Percentiles rank a stretch among this genome's conserved stretches.
phyloP scores from a whole-genome alignment of 2,113 vertebrate genomes.

The Calyptomena viridis region DNA sequence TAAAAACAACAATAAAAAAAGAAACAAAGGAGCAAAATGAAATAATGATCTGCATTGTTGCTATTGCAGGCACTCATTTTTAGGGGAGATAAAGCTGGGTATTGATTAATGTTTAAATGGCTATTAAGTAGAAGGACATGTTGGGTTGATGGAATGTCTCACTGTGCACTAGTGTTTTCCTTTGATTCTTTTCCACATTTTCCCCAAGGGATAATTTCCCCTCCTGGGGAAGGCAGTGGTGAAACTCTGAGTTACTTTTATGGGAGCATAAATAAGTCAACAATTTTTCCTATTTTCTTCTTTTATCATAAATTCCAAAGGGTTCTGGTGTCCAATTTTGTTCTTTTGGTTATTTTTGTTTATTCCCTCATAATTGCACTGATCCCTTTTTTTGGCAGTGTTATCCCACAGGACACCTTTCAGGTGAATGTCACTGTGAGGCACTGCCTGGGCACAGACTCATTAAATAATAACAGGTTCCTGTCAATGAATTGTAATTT shows the following conservation, averaged over 20 bases:
- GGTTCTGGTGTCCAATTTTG: background rate
- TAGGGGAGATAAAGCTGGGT: background rate
- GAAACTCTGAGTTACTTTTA: background rate
- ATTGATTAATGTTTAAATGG: slow-evolving; percentile 50
- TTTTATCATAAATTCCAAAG: background rate
- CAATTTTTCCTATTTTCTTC: background rate
- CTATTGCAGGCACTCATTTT: slow-evolving; percentile 6
- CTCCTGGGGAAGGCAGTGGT: background rate
- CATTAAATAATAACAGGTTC: background rate
- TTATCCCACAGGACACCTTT: background rate
- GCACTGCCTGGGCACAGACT: background rate
- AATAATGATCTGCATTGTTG: slow-evolving; percentile 1
- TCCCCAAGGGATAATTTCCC: background rate
- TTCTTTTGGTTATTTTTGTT: background rate
- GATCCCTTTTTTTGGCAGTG: background rate
- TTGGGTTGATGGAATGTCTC: background rate
- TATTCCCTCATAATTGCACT: background rate
- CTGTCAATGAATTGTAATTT: background rate
- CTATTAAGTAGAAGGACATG: background rate
- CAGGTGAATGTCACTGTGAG: background rate
- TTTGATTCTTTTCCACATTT: background rate
- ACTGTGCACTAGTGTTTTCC: background rate
- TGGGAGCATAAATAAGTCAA: background rate
- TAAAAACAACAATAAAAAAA: slow-evolving; percentile 10
- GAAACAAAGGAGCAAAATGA: background rate